phyloP scores from a whole-genome alignment of 2,113 vertebrate species.

The Poecile atricapillus region DNA sequence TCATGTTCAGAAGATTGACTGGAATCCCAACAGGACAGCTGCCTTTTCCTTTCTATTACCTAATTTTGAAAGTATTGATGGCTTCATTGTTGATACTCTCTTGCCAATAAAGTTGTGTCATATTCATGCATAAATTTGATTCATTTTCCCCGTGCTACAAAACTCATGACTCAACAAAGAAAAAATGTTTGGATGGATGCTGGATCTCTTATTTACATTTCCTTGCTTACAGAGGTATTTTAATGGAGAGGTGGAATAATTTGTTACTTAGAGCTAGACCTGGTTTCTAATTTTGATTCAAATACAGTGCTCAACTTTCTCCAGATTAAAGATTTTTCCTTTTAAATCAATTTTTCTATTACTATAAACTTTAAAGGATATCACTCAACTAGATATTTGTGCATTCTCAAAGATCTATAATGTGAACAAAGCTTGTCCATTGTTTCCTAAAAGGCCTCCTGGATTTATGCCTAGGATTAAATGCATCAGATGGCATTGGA shows the following conservation, averaged over 20 bases:
- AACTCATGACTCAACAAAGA: background rate
- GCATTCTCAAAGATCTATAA: background rate
- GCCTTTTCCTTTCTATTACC: background rate
- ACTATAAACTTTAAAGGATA: background rate
- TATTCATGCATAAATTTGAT: background rate
- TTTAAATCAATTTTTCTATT: background rate
- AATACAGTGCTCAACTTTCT: background rate
- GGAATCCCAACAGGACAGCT: background rate
- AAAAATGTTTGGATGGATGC: background rate
- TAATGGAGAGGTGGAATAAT: background rate
- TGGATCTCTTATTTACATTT: background rate
- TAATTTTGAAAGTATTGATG: background rate
- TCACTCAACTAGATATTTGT: background rate
- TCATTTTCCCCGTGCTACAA: background rate
- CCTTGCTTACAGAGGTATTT: background rate
- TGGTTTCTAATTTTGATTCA: background rate
- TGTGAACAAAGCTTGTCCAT: background rate
- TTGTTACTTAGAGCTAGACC: background rate
- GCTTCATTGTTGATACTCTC: background rate
- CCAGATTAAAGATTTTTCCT: background rate
- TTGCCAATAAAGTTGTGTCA: background rate
- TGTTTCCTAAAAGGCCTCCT: constrained; percentile 9
- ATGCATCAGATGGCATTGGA: background rate
- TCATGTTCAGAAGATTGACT: background rate
- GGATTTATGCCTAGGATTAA: constrained; percentile 29